A percentile compares a stretch with the other conserved stretches of the same genome.
Conservation (phyloP, 2,888 invertebrate species). For the Archaeoteleia sp. region DNA sequence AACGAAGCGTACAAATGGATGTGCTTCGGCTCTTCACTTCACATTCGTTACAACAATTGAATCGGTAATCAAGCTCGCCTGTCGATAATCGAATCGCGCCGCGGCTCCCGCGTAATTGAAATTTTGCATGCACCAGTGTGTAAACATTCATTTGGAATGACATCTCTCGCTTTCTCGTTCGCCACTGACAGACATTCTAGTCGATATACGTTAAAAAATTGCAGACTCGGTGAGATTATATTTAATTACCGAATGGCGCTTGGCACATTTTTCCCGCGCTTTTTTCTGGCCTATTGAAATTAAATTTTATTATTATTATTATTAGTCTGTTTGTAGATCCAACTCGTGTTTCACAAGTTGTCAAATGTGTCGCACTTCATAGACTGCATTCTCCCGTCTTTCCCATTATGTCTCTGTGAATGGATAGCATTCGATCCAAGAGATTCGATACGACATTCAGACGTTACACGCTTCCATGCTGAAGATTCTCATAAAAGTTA, state of each 20-base stretch:
- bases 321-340: slow-evolving; percentile 4
- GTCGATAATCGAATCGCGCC: slow-evolving; percentile 62
- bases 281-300: slow-evolving; percentile 1
- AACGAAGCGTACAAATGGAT: slow-evolving; percentile 59
- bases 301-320: slow-evolving; percentile 9
- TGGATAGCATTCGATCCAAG: slow-evolving; percentile 25
- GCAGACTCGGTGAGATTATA: too few species aligned
- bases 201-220: too few species aligned
- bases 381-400: slow-evolving; percentile 21
- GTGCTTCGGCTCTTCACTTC: slow-evolving; percentile 56
- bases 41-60: slow-evolving; percentile 67
- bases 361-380: slow-evolving; percentile 19
- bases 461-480: slow-evolving; percentile 23
- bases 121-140: slow-evolving; percentile 63
- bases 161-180: too few species aligned
- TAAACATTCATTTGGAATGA: slow-evolving; percentile 53
- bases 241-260: too few species aligned
- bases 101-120: slow-evolving; percentile 64
- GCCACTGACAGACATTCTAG: too few species aligned
- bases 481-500: slow-evolving; percentile 19
- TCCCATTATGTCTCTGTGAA: slow-evolving; percentile 28
- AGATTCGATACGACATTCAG: slow-evolving; percentile 34
- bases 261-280: slow-evolving; percentile 1
- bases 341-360: slow-evolving; percentile 14
- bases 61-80: slow-evolving; percentile 66